Base-by-base conservation (phyloP, 2,113 vertebrate genomes). In the Centropus bengalensis region DNA sequence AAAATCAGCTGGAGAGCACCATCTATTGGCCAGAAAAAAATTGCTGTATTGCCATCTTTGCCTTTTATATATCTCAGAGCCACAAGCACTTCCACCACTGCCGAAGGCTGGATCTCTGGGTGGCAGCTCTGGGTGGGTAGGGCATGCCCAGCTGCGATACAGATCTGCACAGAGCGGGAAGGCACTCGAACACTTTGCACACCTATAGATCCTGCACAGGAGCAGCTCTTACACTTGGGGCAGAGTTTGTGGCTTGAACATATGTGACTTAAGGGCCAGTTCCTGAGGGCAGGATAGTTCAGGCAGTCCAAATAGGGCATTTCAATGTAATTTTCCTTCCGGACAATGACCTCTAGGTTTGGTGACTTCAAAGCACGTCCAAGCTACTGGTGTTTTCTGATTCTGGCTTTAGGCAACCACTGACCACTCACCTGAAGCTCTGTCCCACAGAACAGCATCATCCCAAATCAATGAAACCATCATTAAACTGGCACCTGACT, bases 1-100 rank as follows among this genome's bases (percentile, higher is more conserved):
- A 96, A 94, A 91, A 78, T 26, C 76, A 79, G 93, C 49, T 55
- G 80, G 56, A 96, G 68, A 88, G 86, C 94, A 95, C 96, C 95
- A 96, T 90, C 96, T 97, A 82, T 81, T 88, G 96, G 56, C 44
- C 62, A 63, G 20, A 30, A 36, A 75, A 77, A 74, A 62, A 36
- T 0, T 26, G 12, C 30, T 54, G 24, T 23, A 10, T 17, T 30
- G 28, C 19, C 8, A 4, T 9, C 11, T 30, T 6, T 0, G 0
- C 7, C 30, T 47, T 51, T 21, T 19, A 1, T 17, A 1, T 13
- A 24, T 4, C 18, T 5, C 21, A 7, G n/a, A 14, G 8, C 2
- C 11, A 28, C 23, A 67, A 0, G 6, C 38, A n/a, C 10, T 7
- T 49, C 30, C 28, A 8, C 7, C 6, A 4, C 0, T 1, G 21